Evolutionary conservation across 1,140 invertebrate species (phyloP).

Genomic region (Whitmania pigra): DNA sequence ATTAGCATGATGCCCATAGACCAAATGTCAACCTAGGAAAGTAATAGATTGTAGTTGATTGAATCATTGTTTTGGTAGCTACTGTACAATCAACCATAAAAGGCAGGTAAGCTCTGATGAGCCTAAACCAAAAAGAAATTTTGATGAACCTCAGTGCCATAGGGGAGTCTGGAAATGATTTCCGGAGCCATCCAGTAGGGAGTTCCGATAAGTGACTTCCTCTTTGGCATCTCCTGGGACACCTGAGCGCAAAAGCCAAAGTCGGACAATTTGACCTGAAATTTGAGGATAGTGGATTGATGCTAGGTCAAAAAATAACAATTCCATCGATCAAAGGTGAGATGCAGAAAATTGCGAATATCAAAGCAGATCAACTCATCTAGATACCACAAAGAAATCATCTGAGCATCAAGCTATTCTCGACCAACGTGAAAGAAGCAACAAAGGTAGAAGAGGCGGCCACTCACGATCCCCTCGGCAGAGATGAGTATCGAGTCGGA

Average conservation of each 20-base stretch:
- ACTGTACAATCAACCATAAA: no score
- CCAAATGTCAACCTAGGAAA: constrained; percentile 67
- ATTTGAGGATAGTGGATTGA: not conserved
- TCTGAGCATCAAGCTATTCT: no score
- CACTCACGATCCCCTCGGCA: constrained; percentile 58
- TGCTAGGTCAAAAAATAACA: no score
- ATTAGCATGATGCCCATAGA: constrained; percentile 58
- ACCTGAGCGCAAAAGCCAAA: constrained; percentile 97
- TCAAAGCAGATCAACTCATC: no score
- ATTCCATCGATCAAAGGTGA: no score
- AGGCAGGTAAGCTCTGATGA: not conserved
- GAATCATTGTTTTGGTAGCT: no score
- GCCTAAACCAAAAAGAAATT: not conserved
- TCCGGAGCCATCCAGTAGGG: constrained; percentile 99
- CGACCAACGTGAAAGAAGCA: not conserved
- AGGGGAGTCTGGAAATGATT: constrained; percentile 86
- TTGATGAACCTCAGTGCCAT: constrained; percentile 68
- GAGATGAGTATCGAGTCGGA: constrained; percentile 92
- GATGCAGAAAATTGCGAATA: no score
- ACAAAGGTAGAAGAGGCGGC: not conserved
- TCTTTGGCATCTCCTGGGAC: constrained; percentile 76
- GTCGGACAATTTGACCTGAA: constrained; percentile 68
- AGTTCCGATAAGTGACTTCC: constrained; percentile 91
- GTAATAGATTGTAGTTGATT: no score
- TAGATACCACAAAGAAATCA: no score